These are phyloP conservation scores for Fabriciana adippe DNA, from an alignment of 2,888 invertebrate species.

Conservation along the genomic window DNA sequence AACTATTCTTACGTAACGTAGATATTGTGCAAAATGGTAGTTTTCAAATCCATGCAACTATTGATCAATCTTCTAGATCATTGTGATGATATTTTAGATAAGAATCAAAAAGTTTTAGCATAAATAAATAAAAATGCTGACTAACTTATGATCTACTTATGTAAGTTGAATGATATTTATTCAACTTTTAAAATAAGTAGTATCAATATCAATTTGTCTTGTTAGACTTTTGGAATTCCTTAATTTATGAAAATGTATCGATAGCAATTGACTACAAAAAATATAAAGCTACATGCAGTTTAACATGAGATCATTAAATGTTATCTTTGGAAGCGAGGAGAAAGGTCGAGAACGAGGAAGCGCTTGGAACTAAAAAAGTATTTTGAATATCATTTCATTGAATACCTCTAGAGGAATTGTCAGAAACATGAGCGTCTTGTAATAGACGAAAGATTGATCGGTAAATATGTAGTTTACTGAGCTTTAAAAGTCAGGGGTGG, in stretches of 20 bases:
- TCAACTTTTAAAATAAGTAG: not conserved
- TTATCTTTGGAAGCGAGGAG: constrained; percentile 2
- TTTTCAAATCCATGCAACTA: constrained; percentile 27
- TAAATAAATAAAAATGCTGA: constrained; percentile 4
- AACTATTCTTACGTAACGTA: constrained; percentile 16
- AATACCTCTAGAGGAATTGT: not conserved
- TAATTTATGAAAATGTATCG: constrained; percentile 8
- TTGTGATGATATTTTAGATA: not conserved
- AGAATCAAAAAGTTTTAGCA: not conserved
- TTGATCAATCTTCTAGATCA: constrained; percentile 23
- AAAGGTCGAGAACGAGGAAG: constrained; percentile 8
- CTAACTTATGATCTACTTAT: constrained; percentile 12
- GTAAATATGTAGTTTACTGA: not conserved
- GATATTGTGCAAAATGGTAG: constrained; percentile 23
- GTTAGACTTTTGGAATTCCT: constrained; percentile 2
- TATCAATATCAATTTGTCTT: not conserved
- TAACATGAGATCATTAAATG: constrained; percentile 12
- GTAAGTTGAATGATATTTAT: not conserved
- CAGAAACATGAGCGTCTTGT: constrained; percentile 3
- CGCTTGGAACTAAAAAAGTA: constrained; percentile 8
- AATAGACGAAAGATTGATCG: not conserved
- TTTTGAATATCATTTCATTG: constrained; percentile 4
- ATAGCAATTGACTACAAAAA: constrained; percentile 2
- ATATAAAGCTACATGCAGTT: constrained; percentile 13
- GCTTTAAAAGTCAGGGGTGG: not conserved